A percentile compares a stretch with the other conserved stretches of the same genome.
These are phyloP conservation scores for Prosapia bicincta DNA, from an alignment of 2,888 invertebrate species.

Conservation along the genomic window DNA sequence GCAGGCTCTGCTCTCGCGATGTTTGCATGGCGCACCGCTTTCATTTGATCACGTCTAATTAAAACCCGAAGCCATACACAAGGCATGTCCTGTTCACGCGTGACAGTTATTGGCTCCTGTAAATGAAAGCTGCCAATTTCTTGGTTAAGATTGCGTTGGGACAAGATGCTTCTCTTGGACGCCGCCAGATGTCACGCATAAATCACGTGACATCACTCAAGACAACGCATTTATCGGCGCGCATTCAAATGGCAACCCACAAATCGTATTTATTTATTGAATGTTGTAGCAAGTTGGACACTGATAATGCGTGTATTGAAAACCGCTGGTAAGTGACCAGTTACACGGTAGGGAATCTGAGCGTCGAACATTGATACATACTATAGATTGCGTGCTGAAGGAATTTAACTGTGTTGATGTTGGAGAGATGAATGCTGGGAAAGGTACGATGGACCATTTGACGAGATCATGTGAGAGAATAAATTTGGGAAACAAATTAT, in stretches of 20 bases:
- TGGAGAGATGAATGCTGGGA: neutral
- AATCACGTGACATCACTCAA: neutral
- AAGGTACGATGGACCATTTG: too few relatives aligned
- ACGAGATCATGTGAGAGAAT: too few relatives aligned
- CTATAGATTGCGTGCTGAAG: neutral
- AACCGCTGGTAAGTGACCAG: conserved; percentile 2
- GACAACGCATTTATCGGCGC: neutral
- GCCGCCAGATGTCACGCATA: neutral
- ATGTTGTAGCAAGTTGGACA: neutral
- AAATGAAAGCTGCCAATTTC: conserved; percentile 2
- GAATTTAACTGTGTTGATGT: neutral
- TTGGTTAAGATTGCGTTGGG: neutral
- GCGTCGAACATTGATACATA: neutral
- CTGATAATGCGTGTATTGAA: neutral
- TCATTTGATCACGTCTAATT: neutral
- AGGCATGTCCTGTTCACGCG: neutral
- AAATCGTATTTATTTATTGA: conserved; percentile 2
- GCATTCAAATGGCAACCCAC: neutral
- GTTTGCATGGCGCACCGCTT: too few relatives aligned
- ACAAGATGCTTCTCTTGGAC: neutral
- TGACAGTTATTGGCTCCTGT: neutral
- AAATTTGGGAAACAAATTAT: too few relatives aligned
- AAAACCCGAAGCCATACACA: neutral
- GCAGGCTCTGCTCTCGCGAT: too few relatives aligned
- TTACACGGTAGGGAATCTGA: neutral